phyloP scores from a whole-genome alignment of 2,797 vertebrate species.

The Phalloptychus januarius region DNA sequence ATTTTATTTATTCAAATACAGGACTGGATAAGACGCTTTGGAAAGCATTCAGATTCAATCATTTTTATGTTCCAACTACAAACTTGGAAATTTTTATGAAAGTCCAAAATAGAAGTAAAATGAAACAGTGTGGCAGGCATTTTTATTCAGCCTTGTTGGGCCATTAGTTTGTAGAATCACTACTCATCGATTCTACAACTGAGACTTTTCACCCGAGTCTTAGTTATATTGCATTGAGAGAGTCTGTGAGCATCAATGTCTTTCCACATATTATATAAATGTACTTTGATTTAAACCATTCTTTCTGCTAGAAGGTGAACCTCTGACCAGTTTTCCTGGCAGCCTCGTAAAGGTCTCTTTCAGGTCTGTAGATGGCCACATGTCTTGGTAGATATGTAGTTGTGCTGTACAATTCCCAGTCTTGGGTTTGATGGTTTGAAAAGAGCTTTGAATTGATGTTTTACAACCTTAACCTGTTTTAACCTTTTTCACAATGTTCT shows the following conservation, averaged over 20 bases:
- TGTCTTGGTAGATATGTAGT: background rate
- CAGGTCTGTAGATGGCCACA: background rate
- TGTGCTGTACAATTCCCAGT: background rate
- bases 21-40: background rate
- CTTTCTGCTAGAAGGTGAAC: background rate
- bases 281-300: background rate
- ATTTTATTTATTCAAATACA: background rate
- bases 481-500: no score
- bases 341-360: background rate
- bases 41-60: background rate
- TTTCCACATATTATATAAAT: background rate
- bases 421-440: background rate
- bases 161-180: background rate
- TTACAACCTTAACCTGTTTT: background rate
- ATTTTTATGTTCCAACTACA: background rate
- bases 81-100: background rate
- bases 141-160: background rate
- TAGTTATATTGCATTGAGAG: background rate
- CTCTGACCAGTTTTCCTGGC: background rate
- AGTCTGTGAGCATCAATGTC: background rate
- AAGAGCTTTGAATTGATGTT: background rate
- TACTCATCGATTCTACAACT: no score
- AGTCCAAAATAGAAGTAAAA: background rate
- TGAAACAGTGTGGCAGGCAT: background rate
- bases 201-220: background rate